Base-by-base conservation (phyloP, 2,888 invertebrate species). In the Endotricha flammealis region DNA sequence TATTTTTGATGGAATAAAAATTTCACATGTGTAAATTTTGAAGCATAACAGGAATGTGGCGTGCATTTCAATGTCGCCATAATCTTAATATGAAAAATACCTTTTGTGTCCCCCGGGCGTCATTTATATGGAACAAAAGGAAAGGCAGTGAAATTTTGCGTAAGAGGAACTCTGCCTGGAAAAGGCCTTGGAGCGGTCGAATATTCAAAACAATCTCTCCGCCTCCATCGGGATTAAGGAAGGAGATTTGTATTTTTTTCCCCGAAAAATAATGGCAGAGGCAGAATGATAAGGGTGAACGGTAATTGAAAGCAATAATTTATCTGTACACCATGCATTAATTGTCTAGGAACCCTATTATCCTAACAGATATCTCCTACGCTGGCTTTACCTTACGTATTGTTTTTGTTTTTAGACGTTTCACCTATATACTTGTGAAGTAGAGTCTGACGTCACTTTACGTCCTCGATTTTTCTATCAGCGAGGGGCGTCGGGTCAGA, bases 401-500 rank as follows among this genome's bases (percentile, higher is more conserved):
- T 77, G 73, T 77, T 78, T 78, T 76, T 69, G 71, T 75, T 73
- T n/a, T 66, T 65, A 72, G 71, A 56, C 73, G 73, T 78, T 77
- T 80, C 79, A 78, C 80, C 78, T 73, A 76, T 72, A 79, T 78
- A 62, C 61, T 65, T 73, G 75, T 68, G 70, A 71, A 67, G 69
- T 65, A 69, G 54, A 59, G 68, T 57, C 62, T 86, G 85, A 86
- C 85, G 85, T 86, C 85, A 85, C 72, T 63, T 74, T 72, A 74
- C 79, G 83, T 82, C 79, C 82, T 80, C 82, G 80, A 83, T 83
- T 82, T 83, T 81, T 74, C 73, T 78, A 79, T 78, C 75, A 77
- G 68, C 76, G 64, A 69, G 75, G 76, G 76, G 73, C 71, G 73
- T 76, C 70, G 76, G 74, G 74, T 72, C 79, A 69, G 65, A 67